A percentile compares a stretch with the other conserved stretches of the same genome.
Conservation (phyloP, 2,797 vertebrate species). For the Melanotaenia nigrans region DNA sequence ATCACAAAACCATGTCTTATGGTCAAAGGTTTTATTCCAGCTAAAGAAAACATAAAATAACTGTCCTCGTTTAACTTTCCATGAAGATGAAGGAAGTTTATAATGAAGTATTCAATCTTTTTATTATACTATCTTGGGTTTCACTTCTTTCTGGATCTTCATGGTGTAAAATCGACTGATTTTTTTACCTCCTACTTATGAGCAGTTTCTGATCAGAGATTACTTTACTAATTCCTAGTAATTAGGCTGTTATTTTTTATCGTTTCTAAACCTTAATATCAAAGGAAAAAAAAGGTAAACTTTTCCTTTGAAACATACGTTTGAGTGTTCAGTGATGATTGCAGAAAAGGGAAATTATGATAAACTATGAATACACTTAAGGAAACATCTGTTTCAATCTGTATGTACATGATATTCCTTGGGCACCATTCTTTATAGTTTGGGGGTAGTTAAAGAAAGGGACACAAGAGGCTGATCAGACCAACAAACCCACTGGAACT, state of each 20-base stretch:
- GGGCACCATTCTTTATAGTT: background rate
- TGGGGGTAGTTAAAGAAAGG: background rate
- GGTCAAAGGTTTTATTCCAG: too few relatives aligned
- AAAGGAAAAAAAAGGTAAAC: background rate
- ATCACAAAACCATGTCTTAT: too few relatives aligned
- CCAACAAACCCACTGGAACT: background rate
- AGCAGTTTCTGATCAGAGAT: too few relatives aligned
- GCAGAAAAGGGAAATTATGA: background rate
- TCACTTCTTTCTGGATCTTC: too few relatives aligned
- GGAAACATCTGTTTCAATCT: background rate
- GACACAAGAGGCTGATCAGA: background rate
- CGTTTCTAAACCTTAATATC: background rate
- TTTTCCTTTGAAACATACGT: background rate
- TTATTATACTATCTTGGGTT: too few relatives aligned
- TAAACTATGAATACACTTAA: background rate
- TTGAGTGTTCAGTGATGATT: background rate
- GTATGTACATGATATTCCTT: background rate
- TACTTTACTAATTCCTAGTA: too few relatives aligned
- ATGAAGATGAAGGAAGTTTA: too few relatives aligned
- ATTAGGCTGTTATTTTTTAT: background rate
- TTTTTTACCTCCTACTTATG: too few relatives aligned
- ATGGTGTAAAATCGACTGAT: too few relatives aligned
- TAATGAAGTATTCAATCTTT: too few relatives aligned
- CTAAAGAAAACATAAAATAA: too few relatives aligned
- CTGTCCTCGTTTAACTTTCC: too few relatives aligned